phyloP scores from a whole-genome alignment of 2,113 vertebrate species.

The Edolisoma coerulescens region DNA sequence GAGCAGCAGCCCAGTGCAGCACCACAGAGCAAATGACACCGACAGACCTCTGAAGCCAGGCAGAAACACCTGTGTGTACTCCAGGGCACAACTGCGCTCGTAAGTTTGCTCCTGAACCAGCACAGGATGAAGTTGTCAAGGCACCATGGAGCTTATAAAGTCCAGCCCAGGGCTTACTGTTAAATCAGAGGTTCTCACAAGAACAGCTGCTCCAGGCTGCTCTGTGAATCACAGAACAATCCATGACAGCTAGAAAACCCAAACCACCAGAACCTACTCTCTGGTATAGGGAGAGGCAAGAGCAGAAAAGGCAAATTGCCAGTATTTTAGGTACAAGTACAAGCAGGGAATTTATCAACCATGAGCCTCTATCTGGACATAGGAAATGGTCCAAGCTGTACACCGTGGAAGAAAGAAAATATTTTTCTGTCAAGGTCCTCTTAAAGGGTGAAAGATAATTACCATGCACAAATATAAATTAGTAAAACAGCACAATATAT shows the following conservation, averaged over 20 bases:
- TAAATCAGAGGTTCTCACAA: background rate
- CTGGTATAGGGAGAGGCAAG: rapidly evolving
- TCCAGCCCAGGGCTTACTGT: background rate
- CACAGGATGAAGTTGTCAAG: background rate
- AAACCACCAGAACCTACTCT: background rate
- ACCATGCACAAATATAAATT: background rate
- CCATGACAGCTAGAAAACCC: background rate
- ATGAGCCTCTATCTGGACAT: background rate
- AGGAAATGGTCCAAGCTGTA: background rate
- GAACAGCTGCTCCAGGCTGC: background rate
- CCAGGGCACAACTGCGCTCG: background rate
- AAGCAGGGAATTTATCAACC: background rate
- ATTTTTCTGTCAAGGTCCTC: background rate
- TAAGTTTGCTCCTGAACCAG: background rate
- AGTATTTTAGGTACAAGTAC: background rate
- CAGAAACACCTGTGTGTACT: background rate
- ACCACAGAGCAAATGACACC: background rate
- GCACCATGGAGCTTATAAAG: background rate
- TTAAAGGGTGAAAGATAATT: background rate
- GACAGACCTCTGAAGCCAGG: background rate
- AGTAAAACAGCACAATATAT: background rate
- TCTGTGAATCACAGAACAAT: background rate
- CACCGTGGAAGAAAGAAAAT: background rate
- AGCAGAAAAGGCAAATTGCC: background rate
- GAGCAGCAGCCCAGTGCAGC: background rate